These are phyloP conservation scores for Rhinopomastus cyanomelas DNA, from an alignment of 2,113 vertebrate species.

Conservation along the genomic window DNA sequence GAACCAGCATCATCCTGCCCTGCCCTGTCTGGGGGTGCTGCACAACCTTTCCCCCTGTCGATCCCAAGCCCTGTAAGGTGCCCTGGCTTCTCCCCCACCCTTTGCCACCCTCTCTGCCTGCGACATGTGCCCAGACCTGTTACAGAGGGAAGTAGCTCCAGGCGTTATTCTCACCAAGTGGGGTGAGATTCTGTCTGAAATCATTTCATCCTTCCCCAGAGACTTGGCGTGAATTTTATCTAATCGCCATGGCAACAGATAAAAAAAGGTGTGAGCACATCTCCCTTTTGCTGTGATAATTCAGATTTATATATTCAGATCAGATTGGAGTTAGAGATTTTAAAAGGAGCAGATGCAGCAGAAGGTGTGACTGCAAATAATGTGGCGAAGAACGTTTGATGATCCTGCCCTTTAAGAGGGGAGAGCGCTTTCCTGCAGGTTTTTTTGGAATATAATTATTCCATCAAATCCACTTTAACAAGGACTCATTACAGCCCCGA, in stretches of 20 bases:
- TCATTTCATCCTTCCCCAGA: slow-evolving; percentile 83
- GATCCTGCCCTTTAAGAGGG: slow-evolving; percentile 79
- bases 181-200: slow-evolving; percentile 84
- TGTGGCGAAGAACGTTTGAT: slow-evolving; percentile 74
- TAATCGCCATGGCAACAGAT: slow-evolving; percentile 88
- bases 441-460: slow-evolving; percentile 78
- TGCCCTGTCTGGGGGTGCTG: neutral
- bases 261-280: slow-evolving; percentile 84
- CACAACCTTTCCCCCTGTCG: neutral
- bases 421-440: slow-evolving; percentile 69
- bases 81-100: slow-evolving; percentile 30
- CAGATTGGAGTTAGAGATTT: slow-evolving; percentile 83
- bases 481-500: slow-evolving; percentile 74
- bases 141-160: slow-evolving; percentile 68
- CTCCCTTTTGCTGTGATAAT: slow-evolving; percentile 85
- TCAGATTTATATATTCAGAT: slow-evolving; percentile 90
- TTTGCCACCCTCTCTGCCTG: slow-evolving; percentile 20
- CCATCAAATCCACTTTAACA: slow-evolving; percentile 77
- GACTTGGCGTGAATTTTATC: slow-evolving; percentile 87
- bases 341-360: slow-evolving; percentile 80
- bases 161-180: slow-evolving; percentile 71
- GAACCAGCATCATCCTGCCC: neutral
- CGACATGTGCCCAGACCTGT: slow-evolving; percentile 70
- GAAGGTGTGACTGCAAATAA: slow-evolving; percentile 79
- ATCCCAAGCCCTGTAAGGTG: neutral